A percentile compares a stretch with the other conserved stretches of the same genome.
Evolutionary conservation across 1,140 invertebrate genomes (phyloP).

Genomic region (Ceratoteleas bidentatus): DNA sequence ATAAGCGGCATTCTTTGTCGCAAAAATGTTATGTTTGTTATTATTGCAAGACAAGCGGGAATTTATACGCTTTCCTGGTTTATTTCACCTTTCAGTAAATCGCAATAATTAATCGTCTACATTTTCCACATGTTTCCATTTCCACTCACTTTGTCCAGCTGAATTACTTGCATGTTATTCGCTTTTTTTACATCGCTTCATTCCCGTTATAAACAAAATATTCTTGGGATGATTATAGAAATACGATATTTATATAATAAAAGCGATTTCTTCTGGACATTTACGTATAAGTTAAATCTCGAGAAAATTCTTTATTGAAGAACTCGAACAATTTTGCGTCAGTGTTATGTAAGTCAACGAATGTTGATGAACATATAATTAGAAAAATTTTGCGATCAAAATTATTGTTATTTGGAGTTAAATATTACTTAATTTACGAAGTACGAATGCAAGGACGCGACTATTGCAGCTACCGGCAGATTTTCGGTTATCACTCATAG

Average conservation of each 20-base stretch:
- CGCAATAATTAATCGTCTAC: conserved; percentile 34
- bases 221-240: too few species aligned
- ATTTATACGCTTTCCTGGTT: conserved; percentile 53
- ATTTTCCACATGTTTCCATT: conserved; percentile 48
- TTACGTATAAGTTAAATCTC: conserved; percentile 20
- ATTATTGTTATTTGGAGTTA: conserved; percentile 42
- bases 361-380: conserved; percentile 38
- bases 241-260: conserved; percentile 47
- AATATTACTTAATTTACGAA: conserved; percentile 25
- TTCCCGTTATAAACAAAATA: too few species aligned
- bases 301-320: conserved; percentile 51
- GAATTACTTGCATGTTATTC: conserved; percentile 35
- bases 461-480: neutral
- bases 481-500: neutral
- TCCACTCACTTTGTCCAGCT: conserved; percentile 23
- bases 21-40: conserved; percentile 26
- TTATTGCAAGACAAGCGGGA: conserved; percentile 23
- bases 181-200: conserved; percentile 13
- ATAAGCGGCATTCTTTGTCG: conserved; percentile 5
- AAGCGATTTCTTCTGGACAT: conserved; percentile 31
- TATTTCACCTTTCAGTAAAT: conserved; percentile 54
- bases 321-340: conserved; percentile 59
- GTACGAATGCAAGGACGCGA: conserved; percentile 4
- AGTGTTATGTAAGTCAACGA: conserved; percentile 45
- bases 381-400: conserved; percentile 45